Evolutionary conservation across 1,140 invertebrate genomes (phyloP), one percentile per base, ranked within the genome.

Genomic region (Glossosoma conforme): DNA sequence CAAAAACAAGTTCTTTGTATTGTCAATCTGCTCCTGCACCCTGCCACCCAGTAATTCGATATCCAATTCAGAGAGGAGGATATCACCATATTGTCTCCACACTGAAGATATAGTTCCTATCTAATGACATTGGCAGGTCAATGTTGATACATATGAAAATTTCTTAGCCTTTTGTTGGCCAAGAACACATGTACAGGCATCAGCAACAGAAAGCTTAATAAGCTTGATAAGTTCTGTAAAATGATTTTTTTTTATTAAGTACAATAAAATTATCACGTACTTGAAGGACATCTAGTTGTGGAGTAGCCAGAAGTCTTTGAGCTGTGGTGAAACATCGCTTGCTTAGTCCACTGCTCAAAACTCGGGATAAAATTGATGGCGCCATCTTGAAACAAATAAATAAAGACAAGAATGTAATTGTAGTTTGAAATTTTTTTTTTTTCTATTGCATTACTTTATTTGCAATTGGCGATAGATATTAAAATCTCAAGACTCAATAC

Each of bases 371-470:
- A 15, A 51, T 15, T n/a, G 45, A 28, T 10, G 48, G 13, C 15
- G 30, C 20, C 48, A 51, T 51, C 48, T 51, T 22, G n/a, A 43
- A 51, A 37, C 8, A 1, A 24, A 50, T 8, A n/a, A 38, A 40
- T 28, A 20, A 9, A 36, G n/a, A 21, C n/a, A n/a, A n/a, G n/a
- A n/a, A n/a, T n/a, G n/a, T n/a, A n/a, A n/a, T n/a, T n/a, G n/a
- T n/a, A n/a, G n/a, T n/a, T n/a, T n/a, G n/a, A n/a, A n/a, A n/a
- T n/a, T n/a, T n/a, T n/a, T n/a, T n/a, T n/a, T n/a, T 20, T 30
- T 28, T 5, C 13, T 1, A 38, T 15, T 33, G 15, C n/a, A 33
- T 33, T 11, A 33, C 3, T 33, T 13, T 33, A 13, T 33, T 33
- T 13, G 15, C n/a, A 33, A 33, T 33, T 33, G 15, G n/a, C 30